A percentile compares a stretch with the other conserved stretches of the same genome.
Conservation (phyloP, 2,113 vertebrate genomes). For the Cyphomyrus discorhynchus region DNA sequence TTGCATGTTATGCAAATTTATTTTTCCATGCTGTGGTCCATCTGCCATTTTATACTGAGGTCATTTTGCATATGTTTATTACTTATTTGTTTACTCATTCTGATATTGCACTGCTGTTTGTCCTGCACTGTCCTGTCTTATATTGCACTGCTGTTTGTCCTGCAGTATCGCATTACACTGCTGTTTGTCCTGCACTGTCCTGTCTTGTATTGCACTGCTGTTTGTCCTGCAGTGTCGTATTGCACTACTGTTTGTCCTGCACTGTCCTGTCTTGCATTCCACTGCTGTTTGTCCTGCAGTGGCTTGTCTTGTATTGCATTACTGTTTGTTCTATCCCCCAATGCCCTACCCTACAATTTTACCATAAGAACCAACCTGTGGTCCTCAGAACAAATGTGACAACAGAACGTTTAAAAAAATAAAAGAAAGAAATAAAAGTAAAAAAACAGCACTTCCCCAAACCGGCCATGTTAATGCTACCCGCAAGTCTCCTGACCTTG, state of each 20-base stretch:
- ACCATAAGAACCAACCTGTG: background rate
- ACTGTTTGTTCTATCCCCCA: background rate
- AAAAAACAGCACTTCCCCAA: background rate
- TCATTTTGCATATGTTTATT: background rate
- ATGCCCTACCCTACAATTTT: background rate
- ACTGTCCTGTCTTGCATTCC: background rate
- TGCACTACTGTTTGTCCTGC: too few species aligned
- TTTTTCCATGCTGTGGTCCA: background rate
- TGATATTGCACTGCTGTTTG: background rate
- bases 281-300: background rate
- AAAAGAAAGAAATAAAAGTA: background rate
- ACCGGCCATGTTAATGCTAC: background rate
- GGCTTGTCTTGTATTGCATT: background rate
- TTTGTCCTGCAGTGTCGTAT: background rate
- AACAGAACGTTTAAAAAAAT: background rate
- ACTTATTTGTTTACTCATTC: background rate
- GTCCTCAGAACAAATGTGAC: background rate
- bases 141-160: background rate
- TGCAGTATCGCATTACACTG: too few species aligned
- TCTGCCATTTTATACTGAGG: background rate
- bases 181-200: too few species aligned
- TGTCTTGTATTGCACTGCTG: background rate
- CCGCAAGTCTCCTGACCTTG: constrained; percentile 63
- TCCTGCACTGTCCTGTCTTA: background rate
- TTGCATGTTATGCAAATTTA: background rate